Percentiles rank a stretch among this genome's conserved stretches.
Evolutionary conservation across 2,113 vertebrate genomes (phyloP).

Genomic region (Notarius lentiginosus): DNA sequence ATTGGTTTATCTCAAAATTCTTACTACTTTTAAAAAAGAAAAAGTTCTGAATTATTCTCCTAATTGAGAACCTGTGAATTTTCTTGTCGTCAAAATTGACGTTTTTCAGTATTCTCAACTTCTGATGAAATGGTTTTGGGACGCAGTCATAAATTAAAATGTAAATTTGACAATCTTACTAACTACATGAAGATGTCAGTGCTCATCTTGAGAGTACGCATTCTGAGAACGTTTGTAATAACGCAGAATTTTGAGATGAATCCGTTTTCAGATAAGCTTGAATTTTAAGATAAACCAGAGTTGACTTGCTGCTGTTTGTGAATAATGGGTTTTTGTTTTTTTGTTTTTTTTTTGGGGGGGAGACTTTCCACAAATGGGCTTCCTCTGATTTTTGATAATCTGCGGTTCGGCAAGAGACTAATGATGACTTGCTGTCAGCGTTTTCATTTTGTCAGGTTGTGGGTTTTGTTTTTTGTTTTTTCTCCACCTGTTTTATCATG

Average conservation of each 20-base stretch:
- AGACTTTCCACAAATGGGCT: too few relatives aligned
- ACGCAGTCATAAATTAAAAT: not conserved
- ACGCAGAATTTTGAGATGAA: not conserved
- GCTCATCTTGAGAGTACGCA: too few relatives aligned
- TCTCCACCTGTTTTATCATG: not conserved
- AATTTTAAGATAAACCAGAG: too few relatives aligned
- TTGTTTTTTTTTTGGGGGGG: too few relatives aligned
- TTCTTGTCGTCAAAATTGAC: not conserved
- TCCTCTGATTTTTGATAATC: not conserved
- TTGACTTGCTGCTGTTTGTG: not conserved
- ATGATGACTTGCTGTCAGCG: not conserved
- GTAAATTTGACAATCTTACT: not conserved
- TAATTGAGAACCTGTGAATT: too few relatives aligned
- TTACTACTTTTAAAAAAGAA: not conserved
- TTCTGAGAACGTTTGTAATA: not conserved
- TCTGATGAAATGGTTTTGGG: not conserved
- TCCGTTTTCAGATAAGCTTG: too few relatives aligned
- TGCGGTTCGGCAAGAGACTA: not conserved
- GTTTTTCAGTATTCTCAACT: not conserved
- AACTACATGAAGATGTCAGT: not conserved
- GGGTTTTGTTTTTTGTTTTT: not conserved
- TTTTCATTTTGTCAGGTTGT: not conserved
- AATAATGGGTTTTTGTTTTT: too few relatives aligned
- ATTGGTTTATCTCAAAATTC: not conserved
- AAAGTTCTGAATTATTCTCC: not conserved